These are phyloP conservation scores for Brienomyrus brachyistius DNA, from an alignment of 2,113 vertebrate genomes.

Conservation along the genomic window DNA sequence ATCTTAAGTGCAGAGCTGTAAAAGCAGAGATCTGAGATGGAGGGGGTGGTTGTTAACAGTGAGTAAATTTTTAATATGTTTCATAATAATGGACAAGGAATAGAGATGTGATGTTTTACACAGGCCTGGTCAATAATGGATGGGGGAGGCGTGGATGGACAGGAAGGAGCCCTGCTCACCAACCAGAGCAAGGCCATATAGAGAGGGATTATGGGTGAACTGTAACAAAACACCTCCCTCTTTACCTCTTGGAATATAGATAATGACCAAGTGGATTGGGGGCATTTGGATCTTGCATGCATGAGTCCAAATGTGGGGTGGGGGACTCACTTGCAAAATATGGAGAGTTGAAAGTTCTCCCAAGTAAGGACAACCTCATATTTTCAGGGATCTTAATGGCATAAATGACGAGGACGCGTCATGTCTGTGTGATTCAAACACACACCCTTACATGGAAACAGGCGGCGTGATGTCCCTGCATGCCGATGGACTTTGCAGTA, in stretches of 20 bases:
- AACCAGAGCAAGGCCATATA: not conserved
- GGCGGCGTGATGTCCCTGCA: not conserved
- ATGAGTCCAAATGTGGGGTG: not conserved
- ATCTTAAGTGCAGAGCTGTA: not conserved
- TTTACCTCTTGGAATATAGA: not conserved
- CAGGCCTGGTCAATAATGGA: slow-evolving; percentile 2
- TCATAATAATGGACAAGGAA: slow-evolving; percentile 1
- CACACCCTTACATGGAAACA: not conserved
- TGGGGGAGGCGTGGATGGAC: not conserved
- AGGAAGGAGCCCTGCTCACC: not conserved
- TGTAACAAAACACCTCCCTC: not conserved
- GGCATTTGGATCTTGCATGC: not conserved
- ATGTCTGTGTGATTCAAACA: not conserved
- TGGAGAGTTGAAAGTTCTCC: not conserved
- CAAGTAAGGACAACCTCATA: not conserved
- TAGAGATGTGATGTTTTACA: not conserved
- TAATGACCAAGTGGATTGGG: not conserved
- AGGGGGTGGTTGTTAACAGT: not conserved
- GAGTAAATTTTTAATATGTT: slow-evolving; percentile 5
- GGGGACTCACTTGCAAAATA: not conserved
- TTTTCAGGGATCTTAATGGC: not conserved
- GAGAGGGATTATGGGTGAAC: not conserved
- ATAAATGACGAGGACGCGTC: not conserved
- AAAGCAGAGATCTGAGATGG: too few species aligned
- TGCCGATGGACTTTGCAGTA: not conserved